Evolutionary conservation across 2,888 invertebrate genomes (phyloP).

Genomic region (Oligia strigilis): DNA sequence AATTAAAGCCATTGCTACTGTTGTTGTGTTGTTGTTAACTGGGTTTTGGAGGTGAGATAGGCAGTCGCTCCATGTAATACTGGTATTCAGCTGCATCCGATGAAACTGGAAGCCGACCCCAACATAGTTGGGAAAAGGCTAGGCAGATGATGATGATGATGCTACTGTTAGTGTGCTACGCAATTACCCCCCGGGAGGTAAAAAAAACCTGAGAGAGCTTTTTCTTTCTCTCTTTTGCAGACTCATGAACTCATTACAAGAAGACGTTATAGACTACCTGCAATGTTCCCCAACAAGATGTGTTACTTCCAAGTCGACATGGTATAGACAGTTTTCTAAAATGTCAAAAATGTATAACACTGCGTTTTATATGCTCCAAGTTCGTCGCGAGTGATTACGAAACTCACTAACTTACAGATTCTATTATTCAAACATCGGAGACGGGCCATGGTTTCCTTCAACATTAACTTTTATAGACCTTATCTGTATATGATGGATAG

Average conservation of each 20-base stretch:
- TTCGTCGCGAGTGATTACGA: constrained; percentile 69
- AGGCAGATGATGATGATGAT: too few species aligned
- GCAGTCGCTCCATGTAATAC: too few species aligned
- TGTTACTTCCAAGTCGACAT: constrained; percentile 29
- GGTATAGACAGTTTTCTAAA: constrained; percentile 34
- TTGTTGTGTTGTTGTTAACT: too few species aligned
- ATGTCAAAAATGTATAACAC: constrained; percentile 59
- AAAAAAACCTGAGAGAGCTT: neutral
- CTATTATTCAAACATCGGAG: constrained; percentile 72
- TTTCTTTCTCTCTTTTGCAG: neutral
- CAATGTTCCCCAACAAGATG: constrained; percentile 19
- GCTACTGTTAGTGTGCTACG: neutral
- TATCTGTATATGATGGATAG: constrained; percentile 39
- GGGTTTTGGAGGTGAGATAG: too few species aligned
- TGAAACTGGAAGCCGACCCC: too few species aligned
- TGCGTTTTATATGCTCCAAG: constrained; percentile 57
- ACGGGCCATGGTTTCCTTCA: constrained; percentile 73
- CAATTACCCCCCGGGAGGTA: neutral
- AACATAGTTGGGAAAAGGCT: too few species aligned
- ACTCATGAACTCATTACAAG: constrained; percentile 1
- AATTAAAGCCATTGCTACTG: neutral
- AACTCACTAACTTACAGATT: constrained; percentile 71
- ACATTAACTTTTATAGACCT: constrained; percentile 69
- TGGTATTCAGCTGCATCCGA: too few species aligned
- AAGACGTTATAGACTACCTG: constrained; percentile 4